phyloP scores from a whole-genome alignment of 1,140 invertebrate species.

The Venturia canescens region DNA sequence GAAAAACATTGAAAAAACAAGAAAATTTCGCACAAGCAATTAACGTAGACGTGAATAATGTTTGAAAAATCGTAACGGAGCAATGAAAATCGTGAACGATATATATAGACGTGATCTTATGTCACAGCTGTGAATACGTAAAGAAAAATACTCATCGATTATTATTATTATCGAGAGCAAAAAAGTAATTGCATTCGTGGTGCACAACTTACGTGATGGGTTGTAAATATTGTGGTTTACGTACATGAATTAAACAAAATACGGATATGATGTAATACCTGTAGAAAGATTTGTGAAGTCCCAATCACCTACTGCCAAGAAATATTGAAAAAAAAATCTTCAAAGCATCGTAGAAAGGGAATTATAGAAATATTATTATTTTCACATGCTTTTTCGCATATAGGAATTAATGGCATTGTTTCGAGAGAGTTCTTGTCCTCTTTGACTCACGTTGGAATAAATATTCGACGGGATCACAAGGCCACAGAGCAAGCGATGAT shows the following conservation, averaged over 20 bases:
- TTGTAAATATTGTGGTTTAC: slow-evolving; percentile 38
- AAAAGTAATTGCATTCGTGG: neutral
- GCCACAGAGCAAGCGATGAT: neutral
- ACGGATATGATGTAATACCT: slow-evolving; percentile 5
- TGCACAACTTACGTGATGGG: slow-evolving; percentile 34
- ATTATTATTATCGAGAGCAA: neutral
- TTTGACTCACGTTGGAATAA: slow-evolving; percentile 12
- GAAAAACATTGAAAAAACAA: too few species aligned
- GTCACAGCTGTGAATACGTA: slow-evolving; percentile 40
- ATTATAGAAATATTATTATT: slow-evolving; percentile 13
- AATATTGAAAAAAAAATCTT: slow-evolving; percentile 18
- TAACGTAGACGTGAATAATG: neutral
- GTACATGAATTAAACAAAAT: slow-evolving; percentile 3
- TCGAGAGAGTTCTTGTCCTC: neutral
- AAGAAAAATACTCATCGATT: neutral
- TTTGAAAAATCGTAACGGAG: slow-evolving; percentile 11
- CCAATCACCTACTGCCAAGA: slow-evolving; percentile 41
- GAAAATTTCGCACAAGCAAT: slow-evolving; percentile 5
- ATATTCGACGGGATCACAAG: neutral
- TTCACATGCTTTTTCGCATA: neutral
- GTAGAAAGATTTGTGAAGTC: slow-evolving; percentile 11
- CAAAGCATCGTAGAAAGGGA: neutral
- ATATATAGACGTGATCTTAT: slow-evolving; percentile 40
- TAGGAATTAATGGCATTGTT: neutral
- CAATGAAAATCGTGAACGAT: slow-evolving; percentile 30